phyloP scores from a whole-genome alignment of 2,113 vertebrate species.

The Ailurus styani region DNA sequence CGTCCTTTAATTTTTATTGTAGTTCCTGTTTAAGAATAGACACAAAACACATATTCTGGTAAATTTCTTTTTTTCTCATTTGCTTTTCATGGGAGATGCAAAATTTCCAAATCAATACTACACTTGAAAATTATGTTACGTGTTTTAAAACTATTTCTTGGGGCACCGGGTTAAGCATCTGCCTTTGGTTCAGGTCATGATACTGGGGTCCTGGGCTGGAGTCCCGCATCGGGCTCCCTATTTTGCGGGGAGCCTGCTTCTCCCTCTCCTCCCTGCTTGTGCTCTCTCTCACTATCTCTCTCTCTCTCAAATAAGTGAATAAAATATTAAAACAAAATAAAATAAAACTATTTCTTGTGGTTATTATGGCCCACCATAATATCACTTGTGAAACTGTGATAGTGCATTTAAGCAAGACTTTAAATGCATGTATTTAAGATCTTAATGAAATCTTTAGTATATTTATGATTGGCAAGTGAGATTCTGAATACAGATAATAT shows the following conservation, averaged over 20 bases:
- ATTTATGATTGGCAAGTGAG: neutral
- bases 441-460: neutral
- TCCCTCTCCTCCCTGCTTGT: neutral
- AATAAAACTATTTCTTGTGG: neutral
- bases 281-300: neutral
- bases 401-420: neutral
- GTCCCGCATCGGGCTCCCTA: neutral
- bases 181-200: neutral
- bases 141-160: neutral
- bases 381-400: neutral
- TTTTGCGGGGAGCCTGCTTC: neutral
- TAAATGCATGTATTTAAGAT: neutral
- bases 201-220: neutral
- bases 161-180: neutral
- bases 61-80: neutral
- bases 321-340: neutral
- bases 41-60: neutral
- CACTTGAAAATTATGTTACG: neutral
- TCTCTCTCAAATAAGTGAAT: neutral
- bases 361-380: neutral
- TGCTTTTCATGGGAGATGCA: neutral
- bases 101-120: neutral
- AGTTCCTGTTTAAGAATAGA: neutral
- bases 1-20: constrained; percentile 30
- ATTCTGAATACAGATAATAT: neutral